Conservation (phyloP, 2,888 invertebrate species). For the Melanostoma scalare region DNA sequence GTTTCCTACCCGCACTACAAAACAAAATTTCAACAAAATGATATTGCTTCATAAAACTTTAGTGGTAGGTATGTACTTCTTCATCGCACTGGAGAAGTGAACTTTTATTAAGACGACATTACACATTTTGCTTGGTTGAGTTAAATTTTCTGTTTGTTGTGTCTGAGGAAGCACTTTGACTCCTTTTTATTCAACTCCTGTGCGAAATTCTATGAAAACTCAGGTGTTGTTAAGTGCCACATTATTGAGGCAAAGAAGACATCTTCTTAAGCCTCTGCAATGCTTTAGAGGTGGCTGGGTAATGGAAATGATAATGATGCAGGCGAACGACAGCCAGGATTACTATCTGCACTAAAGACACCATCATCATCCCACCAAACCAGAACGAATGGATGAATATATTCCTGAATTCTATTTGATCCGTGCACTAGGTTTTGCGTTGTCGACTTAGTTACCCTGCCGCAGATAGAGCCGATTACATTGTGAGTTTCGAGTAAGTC, state of each 20-base stretch:
- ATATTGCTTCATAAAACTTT: conserved; percentile 51
- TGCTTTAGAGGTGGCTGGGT: conserved; percentile 29
- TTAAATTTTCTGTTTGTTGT: conserved; percentile 25
- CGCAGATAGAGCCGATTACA: conserved; percentile 62
- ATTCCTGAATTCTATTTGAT: conserved; percentile 39
- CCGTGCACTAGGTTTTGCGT: conserved; percentile 21
- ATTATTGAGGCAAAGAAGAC: conserved; percentile 23
- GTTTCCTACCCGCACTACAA: too few species aligned
- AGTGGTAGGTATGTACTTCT: not conserved
- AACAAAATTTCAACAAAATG: conserved; percentile 26
- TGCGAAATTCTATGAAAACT: conserved; percentile 17
- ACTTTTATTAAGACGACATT: conserved; percentile 15
- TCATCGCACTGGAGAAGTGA: conserved; percentile 5
- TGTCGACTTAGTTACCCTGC: conserved; percentile 31
- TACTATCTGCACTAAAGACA: conserved; percentile 30
- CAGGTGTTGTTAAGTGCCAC: conserved; percentile 55
- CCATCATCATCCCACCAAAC: not conserved
- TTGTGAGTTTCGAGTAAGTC: conserved; percentile 35
- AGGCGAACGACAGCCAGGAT: conserved; percentile 40
- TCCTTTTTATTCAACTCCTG: conserved; percentile 1
- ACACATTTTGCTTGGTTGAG: conserved; percentile 8
- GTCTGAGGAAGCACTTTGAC: not conserved
- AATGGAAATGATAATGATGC: conserved; percentile 65
- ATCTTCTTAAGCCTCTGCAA: conserved; percentile 52
- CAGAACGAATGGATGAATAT: not conserved